Percentiles rank a stretch among this genome's conserved stretches.
Evolutionary conservation across 2,888 invertebrate species (phyloP).

Genomic region (Tinea semifulvella): DNA sequence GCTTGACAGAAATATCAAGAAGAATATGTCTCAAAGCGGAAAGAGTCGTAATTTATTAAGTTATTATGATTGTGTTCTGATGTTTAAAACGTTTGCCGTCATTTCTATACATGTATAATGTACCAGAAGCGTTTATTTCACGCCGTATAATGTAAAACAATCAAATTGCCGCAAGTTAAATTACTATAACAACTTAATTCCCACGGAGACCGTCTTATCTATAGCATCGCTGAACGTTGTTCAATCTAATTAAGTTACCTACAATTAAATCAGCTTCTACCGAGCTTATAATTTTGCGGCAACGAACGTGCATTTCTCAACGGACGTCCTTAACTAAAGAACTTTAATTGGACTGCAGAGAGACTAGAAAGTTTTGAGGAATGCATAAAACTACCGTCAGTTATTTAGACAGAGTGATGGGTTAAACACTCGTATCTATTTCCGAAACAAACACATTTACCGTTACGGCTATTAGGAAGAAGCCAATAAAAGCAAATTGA

Average conservation of each 20-base stretch:
- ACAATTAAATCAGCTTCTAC: slow-evolving; percentile 33
- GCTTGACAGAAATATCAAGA: too few relatives aligned
- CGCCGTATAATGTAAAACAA: slow-evolving; percentile 8
- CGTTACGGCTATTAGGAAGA: slow-evolving; percentile 5
- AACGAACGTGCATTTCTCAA: slow-evolving; percentile 10
- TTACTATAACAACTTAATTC: slow-evolving; percentile 14
- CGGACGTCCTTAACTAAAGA: slow-evolving; percentile 17
- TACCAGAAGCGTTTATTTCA: not conserved
- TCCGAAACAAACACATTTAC: slow-evolving; percentile 4
- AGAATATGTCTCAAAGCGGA: too few relatives aligned
- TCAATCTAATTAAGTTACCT: slow-evolving; percentile 43
- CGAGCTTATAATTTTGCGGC: slow-evolving; percentile 17
- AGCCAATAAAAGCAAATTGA: slow-evolving; percentile 10
- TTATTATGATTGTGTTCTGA: too few relatives aligned
- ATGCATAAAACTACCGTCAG: not conserved
- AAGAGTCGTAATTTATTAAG: too few relatives aligned
- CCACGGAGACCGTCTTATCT: slow-evolving; percentile 15
- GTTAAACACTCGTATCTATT: not conserved
- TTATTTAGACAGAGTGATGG: not conserved
- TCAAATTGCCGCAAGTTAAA: not conserved
- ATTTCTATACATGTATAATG: too few relatives aligned
- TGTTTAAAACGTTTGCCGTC: not conserved
- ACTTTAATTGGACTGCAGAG: slow-evolving; percentile 32
- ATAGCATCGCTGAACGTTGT: slow-evolving; percentile 22
- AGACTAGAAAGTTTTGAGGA: slow-evolving; percentile 21